phyloP scores from a whole-genome alignment of 1,140 invertebrate genomes.

The Drosophila ficusphila region DNA sequence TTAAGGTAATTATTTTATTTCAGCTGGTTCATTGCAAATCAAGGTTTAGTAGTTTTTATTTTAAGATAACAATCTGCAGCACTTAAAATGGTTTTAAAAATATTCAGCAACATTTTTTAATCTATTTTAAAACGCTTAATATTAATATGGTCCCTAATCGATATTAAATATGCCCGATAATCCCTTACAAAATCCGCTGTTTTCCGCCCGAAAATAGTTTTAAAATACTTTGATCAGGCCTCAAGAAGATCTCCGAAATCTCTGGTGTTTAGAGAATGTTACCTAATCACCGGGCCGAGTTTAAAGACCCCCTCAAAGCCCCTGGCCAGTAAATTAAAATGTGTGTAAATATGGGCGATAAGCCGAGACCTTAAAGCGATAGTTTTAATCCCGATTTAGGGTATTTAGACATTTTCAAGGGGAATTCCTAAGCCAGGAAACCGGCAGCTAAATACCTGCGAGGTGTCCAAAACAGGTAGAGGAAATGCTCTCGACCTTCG shows the following conservation, averaged over 20 bases:
- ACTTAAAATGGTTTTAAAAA: too few relatives aligned
- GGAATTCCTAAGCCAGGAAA: slow-evolving; percentile 7
- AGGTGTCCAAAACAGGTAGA: slow-evolving; percentile 37
- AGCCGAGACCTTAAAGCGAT: slow-evolving; percentile 21
- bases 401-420: slow-evolving; percentile 24
- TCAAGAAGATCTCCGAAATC: not conserved
- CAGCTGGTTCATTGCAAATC: not conserved
- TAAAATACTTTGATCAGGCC: not conserved
- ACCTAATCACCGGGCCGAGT: slow-evolving; percentile 18
- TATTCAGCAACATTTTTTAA: not conserved
- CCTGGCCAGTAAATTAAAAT: slow-evolving; percentile 57
- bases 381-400: slow-evolving; percentile 33
- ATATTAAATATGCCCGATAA: slow-evolving; percentile 1
- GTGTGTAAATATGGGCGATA: slow-evolving; percentile 52
- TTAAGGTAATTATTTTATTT: not conserved
- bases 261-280: not conserved
- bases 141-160: not conserved
- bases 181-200: slow-evolving; percentile 8
- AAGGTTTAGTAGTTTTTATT: not conserved
- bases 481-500: slow-evolving; percentile 26
- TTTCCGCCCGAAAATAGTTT: not conserved
- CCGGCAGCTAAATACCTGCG: slow-evolving; percentile 12
- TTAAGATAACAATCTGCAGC: not conserved
- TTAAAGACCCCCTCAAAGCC: slow-evolving; percentile 7
- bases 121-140: too few relatives aligned